Base-by-base conservation (phyloP, 1,140 invertebrate genomes). In the Chionoecetes opilio region DNA sequence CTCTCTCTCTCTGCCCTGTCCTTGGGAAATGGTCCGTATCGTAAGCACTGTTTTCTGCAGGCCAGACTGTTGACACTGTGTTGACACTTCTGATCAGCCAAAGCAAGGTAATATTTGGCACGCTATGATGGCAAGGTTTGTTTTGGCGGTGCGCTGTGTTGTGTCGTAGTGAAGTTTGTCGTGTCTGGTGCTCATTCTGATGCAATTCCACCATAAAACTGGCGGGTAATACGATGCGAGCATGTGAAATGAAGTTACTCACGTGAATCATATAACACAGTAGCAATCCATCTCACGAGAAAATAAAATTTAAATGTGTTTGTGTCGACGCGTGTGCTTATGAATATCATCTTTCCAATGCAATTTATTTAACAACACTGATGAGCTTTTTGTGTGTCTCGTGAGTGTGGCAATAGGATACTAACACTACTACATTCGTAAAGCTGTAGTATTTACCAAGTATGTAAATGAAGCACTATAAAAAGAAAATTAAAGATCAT, bases 21-120 rank as follows among this genome's bases (percentile, higher is more conserved):
- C 63, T 21, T n/a, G n/a, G 21, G 3, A 75, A 46, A 46, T 46
- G 41, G 14, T 46, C 14, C 41, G 5, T 46, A 14, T 14, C 41
- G 5, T 46, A 46, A 46, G 41, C 41, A 46, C 41, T 46, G 5
- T 46, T 46, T 5, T 14, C 41, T 46, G 5, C 5, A 5, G 5
- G 63, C 63, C 6, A n/a, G n/a, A 26, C n/a, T 75, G 63, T 75
- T 75, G 26, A 75, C 63, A 75, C 63, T 26, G 21, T 26, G 63
- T 75, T 75, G 63, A 21, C 63, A 75, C n/a, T 75, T 75, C 63
- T 75, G 63, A 75, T 75, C 63, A 75, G 63, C 63, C 63, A n/a
- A 75, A 75, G n/a, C 63, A 0, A 17, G 63, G 21, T 75, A n/a
- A n/a, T n/a, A 75, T 75, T 26, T 26, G 63, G 63, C 63, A 21